Conservation (phyloP, 1,140 invertebrate genomes). For the Tetramorium parvispinum region DNA sequence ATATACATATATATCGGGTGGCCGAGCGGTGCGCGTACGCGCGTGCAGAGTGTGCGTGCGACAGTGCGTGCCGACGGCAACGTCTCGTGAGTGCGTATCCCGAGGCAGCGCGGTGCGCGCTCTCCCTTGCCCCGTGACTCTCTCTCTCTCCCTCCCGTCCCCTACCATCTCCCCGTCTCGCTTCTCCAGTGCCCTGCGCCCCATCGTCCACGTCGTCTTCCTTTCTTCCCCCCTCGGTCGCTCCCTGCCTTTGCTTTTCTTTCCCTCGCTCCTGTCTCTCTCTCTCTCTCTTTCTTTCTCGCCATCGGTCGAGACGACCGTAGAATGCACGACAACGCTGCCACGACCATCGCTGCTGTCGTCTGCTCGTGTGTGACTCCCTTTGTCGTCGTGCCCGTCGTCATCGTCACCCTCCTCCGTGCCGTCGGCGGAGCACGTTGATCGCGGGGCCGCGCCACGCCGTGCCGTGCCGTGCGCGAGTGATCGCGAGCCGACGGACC, state of each 20-base stretch:
- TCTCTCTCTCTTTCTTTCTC: neutral
- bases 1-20: neutral
- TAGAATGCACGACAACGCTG: constrained; percentile 70
- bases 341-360: constrained; percentile 51
- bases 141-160: neutral
- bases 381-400: constrained; percentile 20
- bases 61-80: constrained; percentile 64
- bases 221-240: constrained; percentile 19
- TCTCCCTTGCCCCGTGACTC: neutral
- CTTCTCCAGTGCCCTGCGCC: constrained; percentile 9
- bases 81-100: constrained; percentile 63
- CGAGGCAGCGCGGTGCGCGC: constrained; percentile 61
- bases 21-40: neutral
- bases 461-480: neutral
- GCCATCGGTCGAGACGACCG: constrained; percentile 55
- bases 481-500: constrained; percentile 7
- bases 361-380: neutral
- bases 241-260: constrained; percentile 3
- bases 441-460: constrained; percentile 1
- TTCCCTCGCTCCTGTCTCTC: neutral
- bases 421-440: neutral
- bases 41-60: constrained; percentile 22
- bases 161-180: neutral
- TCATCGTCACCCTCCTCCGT: constrained; percentile 3
- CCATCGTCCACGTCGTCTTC: constrained; percentile 42